Base-by-base conservation (phyloP, 2,113 vertebrate species). In the Leptobrachium ailaonicum region DNA sequence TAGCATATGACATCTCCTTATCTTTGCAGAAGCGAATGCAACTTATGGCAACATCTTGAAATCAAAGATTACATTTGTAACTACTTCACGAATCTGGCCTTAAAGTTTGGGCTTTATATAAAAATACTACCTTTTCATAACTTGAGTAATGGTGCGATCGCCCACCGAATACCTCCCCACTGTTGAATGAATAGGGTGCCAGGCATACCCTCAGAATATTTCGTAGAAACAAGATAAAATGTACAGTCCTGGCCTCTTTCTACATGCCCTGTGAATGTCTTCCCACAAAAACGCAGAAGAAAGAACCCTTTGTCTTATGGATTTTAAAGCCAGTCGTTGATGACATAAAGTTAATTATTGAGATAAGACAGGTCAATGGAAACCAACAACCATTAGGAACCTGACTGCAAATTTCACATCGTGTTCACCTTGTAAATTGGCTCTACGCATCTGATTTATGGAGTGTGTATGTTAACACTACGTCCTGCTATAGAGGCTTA, bases 291-390 rank as follows among this genome's bases (percentile, higher is more conserved):
- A 40, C 32, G 2, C 2, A 62, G 20, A 40, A 69, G 50, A 75
- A 75, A 81, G 54, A 47, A 50, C 13, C 64, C 64, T 62, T 69
- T 81, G 62, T 79, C 45, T 79, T 73, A 10, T 20, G 58, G 8
- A 56, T 80, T 74, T 74, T 41, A 45, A n/a, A 58, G 42, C 60
- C 12, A 20, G 13, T n/a, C 42, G 11, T 75, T 75, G 79, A 75
- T 69, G 72, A 81, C 79, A 81, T 81, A 62, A 75, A 81, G 53
- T 74, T 81, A 81, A 81, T 81, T 81, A 81, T 75, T 81, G 66
- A 81, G 79, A 81, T 81, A 81, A 81, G 71, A 69, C 71, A 75
- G 72, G 79, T 74, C 79, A 81, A 74, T 75, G 79, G 20, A 68
- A 81, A 75, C 50, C 71, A 74, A 68, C 72, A 68, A 69, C 43